Percentiles rank a stretch among this genome's conserved stretches.
phyloP scores from a whole-genome alignment of 2,113 vertebrate genomes.

The Nymphicus hollandicus region DNA sequence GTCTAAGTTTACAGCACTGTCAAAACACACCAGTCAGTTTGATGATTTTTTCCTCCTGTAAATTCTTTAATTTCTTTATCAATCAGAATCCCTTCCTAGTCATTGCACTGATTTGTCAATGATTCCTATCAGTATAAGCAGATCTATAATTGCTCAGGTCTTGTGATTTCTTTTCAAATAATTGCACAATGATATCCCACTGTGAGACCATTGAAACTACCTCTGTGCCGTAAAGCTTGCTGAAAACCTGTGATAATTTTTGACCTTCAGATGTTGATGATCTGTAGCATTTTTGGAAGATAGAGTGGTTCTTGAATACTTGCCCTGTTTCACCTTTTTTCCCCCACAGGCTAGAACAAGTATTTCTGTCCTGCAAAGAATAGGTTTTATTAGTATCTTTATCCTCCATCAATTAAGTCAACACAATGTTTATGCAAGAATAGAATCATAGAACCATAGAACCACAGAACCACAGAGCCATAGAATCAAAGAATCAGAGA shows the following conservation, averaged over 20 bases:
- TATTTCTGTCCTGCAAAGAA: background rate
- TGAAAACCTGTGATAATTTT: background rate
- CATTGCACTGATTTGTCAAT: background rate
- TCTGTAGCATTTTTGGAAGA: background rate
- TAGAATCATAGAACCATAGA: background rate
- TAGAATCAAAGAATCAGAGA: background rate
- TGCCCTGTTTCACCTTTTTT: background rate
- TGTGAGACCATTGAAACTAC: background rate
- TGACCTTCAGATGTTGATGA: background rate
- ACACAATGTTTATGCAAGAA: background rate
- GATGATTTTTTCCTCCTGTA: background rate
- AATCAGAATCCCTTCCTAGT: background rate
- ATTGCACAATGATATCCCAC: background rate
- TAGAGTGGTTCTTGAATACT: background rate
- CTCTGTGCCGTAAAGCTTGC: background rate
- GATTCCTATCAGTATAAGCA: background rate
- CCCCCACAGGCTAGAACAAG: background rate
- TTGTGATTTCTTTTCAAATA: background rate
- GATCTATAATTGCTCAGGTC: background rate
- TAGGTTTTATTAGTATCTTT: background rate
- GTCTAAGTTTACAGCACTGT: background rate
- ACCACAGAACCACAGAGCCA: background rate
- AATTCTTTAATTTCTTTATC: background rate
- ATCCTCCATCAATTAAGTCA: background rate
- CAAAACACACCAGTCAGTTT: background rate